Evolutionary conservation across 2,113 vertebrate species (phyloP), one percentile per base, ranked within the genome.

Genomic region (Corynorhinus townsendii): DNA sequence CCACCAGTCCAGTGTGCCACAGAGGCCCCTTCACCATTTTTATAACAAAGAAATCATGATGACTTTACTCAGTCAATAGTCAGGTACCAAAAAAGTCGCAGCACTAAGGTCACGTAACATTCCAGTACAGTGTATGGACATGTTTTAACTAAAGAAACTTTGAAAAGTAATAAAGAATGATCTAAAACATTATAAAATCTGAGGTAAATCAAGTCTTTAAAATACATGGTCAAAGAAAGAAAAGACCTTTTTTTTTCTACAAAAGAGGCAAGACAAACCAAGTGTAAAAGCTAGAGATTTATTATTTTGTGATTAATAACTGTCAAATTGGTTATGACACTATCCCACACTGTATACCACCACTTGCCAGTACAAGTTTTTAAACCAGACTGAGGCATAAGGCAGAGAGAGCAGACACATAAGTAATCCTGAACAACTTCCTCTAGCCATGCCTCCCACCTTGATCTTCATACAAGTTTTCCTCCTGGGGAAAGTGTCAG

Each of bases 281-380:
- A 96, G 80, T 95, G 96, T 97, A 96, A 97, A 97, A 97, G 97
- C 97, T 97, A 97, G 95, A 97, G 96, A 96, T 97, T 97, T 97
- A 97, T 97, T 97, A 97, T 91, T 97, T 97, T 97, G 75, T 96
- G 97, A 96, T 97, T 97, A 97, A 97, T 97, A 97, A 96, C 86
- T 80, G 75, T 95, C 97, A 97, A 95, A 96, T 84, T 96, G 72
- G 93, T 95, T 94, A 97, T 91, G 96, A 97, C 97, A 97, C 97
- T 93, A 95, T 83, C 97, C 97, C 96, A 90, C 80, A 93, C 89
- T 91, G 86, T 77, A 88, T 83, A 92, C 81, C 81, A 88, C 96
- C 95, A 91, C 72, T 96, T 6, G 28, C 92, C 89, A 92, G 93
- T 96, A 97, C 97, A 97, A 96, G 94, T 89, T 96, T 95, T 94